Conservation (phyloP, 2,888 invertebrate species). For the Hemicrepidius hirtus region DNA sequence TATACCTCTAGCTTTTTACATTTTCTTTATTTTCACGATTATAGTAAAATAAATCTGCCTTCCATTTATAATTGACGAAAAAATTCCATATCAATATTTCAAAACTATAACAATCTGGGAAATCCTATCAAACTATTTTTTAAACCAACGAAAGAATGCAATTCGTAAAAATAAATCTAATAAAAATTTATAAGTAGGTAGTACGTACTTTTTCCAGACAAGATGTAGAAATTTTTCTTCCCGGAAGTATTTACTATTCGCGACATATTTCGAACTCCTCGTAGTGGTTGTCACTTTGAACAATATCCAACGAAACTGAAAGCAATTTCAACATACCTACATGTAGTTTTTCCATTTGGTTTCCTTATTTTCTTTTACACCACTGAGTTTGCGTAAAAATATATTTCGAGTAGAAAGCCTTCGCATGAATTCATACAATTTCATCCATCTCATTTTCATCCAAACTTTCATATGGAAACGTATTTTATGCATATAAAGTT, state of each 20-base stretch:
- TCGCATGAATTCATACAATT: constrained; percentile 14
- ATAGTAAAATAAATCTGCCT: too few species aligned
- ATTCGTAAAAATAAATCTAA: too few species aligned
- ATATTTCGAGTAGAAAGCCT: not conserved
- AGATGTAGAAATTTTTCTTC: not conserved
- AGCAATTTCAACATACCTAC: not conserved
- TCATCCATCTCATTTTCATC: constrained; percentile 33
- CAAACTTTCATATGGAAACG: constrained; percentile 30
- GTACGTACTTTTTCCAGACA: too few species aligned
- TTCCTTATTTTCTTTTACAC: not conserved
- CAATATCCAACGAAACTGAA: not conserved
- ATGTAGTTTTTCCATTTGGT: not conserved
- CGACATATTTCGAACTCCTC: not conserved
- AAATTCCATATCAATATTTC: too few species aligned
- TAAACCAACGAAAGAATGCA: too few species aligned
- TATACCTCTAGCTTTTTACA: too few species aligned
- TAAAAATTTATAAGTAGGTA: too few species aligned
- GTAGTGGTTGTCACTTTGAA: not conserved
- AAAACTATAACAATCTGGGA: too few species aligned
- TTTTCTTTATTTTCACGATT: too few species aligned
- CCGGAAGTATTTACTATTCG: not conserved
- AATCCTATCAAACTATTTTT: too few species aligned
- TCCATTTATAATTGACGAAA: too few species aligned
- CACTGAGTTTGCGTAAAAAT: constrained; percentile 1
- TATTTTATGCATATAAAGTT: constrained; percentile 38